Percentiles rank a stretch among this genome's conserved stretches.
Evolutionary conservation across 1,140 invertebrate genomes (phyloP).

Genomic region (Brachionus koreanus): DNA sequence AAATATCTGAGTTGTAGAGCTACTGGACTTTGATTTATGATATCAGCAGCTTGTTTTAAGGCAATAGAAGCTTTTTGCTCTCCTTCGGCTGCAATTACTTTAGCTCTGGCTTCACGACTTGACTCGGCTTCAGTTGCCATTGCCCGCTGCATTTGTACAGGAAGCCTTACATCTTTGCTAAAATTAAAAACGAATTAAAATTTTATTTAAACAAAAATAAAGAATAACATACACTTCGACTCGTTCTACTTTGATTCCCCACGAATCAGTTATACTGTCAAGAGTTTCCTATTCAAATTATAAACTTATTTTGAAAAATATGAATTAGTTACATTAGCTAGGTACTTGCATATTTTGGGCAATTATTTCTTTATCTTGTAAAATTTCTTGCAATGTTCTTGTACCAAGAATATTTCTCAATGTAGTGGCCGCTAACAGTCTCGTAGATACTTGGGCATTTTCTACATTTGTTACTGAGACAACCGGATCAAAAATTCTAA

Average conservation of each 20-base stretch:
- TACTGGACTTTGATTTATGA: conserved; percentile 62
- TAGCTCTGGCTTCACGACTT: conserved; percentile 52
- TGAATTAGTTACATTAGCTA: neutral
- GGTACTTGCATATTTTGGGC: conserved; percentile 19
- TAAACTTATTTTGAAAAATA: neutral
- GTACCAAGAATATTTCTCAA: conserved; percentile 46
- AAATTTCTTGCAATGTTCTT: conserved; percentile 45
- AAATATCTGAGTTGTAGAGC: conserved; percentile 73
- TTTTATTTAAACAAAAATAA: neutral
- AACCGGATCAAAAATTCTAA: conserved; percentile 26
- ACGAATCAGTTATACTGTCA: neutral
- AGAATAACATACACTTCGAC: conserved; percentile 3
- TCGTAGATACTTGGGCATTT: conserved; percentile 45
- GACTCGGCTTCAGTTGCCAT: conserved; percentile 56
- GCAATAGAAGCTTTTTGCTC: conserved; percentile 44
- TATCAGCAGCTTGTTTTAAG: conserved; percentile 41
- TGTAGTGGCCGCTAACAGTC: conserved; percentile 46
- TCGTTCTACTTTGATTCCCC: conserved; percentile 40
- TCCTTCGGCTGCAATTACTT: conserved; percentile 48
- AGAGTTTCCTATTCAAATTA: neutral
- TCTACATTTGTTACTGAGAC: conserved; percentile 45
- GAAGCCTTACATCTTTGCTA: conserved; percentile 49
- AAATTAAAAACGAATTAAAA: neutral
- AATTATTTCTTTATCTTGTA: conserved; percentile 45
- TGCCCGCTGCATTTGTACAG: conserved; percentile 51